These are phyloP conservation scores for Diaperis boleti DNA, from an alignment of 2,888 invertebrate species.

Conservation along the genomic window DNA sequence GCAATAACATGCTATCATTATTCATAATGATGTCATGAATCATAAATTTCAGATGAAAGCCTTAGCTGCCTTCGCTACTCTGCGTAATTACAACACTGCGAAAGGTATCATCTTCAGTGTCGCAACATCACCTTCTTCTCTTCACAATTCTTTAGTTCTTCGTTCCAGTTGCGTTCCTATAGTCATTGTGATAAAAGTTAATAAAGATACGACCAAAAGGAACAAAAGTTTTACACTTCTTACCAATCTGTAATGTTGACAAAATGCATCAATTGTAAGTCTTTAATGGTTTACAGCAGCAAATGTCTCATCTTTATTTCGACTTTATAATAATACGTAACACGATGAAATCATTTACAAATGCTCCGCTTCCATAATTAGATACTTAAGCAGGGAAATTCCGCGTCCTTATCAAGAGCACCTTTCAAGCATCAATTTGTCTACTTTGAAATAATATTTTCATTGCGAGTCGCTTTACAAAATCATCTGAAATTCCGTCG, in stretches of 20 bases:
- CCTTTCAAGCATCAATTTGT: conserved; percentile 41
- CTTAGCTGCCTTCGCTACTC: conserved; percentile 9
- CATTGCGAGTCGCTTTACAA: conserved; percentile 38
- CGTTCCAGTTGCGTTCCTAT: too few relatives aligned
- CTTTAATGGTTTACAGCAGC: too few relatives aligned
- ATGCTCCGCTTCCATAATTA: conserved; percentile 10
- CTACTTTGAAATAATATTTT: conserved; percentile 47
- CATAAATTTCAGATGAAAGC: conserved; percentile 50
- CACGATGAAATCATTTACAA: too few relatives aligned
- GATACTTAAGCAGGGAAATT: conserved; percentile 18
- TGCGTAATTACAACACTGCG: conserved; percentile 22
- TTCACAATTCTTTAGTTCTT: too few relatives aligned
- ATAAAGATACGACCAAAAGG: too few relatives aligned
- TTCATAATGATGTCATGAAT: conserved; percentile 50
- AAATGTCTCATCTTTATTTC: conserved; percentile 18
- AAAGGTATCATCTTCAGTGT: conserved; percentile 11
- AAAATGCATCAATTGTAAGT: too few relatives aligned
- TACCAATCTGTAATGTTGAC: too few relatives aligned
- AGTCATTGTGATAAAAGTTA: too few relatives aligned
- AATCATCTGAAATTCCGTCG: conserved; percentile 35
- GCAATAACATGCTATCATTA: conserved; percentile 55
- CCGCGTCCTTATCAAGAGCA: conserved; percentile 29
- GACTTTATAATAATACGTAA: too few relatives aligned
- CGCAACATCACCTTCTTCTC: too few relatives aligned
- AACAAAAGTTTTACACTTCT: too few relatives aligned